phyloP scores from a whole-genome alignment of 2,888 invertebrate species.

The Eutolmus rufibarbis region DNA sequence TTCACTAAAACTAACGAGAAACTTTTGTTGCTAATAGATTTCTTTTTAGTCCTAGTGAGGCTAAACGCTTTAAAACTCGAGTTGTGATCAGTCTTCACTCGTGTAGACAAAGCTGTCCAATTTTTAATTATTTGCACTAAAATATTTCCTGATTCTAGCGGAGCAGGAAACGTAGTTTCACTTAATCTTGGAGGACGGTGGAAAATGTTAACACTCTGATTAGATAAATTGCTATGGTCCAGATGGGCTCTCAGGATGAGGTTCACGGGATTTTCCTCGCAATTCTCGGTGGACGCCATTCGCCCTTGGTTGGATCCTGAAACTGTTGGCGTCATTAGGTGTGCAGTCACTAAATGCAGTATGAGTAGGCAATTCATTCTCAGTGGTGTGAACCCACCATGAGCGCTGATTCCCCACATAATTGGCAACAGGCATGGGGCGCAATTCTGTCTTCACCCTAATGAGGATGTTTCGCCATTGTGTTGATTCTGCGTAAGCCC shows the following conservation, averaged over 20 bases:
- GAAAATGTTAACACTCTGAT: slow-evolving; percentile 41
- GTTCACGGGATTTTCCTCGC: neutral
- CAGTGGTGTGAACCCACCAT: neutral
- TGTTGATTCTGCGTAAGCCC: neutral
- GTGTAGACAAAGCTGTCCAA: neutral
- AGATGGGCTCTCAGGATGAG: neutral
- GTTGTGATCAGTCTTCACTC: neutral
- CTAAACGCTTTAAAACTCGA: neutral
- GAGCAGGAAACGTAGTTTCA: neutral
- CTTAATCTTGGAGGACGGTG: slow-evolving; percentile 38
- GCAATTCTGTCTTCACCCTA: neutral
- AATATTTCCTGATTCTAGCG: neutral
- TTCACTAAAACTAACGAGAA: slow-evolving; percentile 49
- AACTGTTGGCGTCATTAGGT: slow-evolving; percentile 3
- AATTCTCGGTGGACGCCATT: neutral
- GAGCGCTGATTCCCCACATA: slow-evolving; percentile 1
- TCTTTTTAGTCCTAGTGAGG: slow-evolving; percentile 40
- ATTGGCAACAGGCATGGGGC: slow-evolving; percentile 22
- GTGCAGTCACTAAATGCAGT: neutral
- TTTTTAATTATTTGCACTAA: slow-evolving; percentile 22
- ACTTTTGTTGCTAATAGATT: slow-evolving; percentile 40
- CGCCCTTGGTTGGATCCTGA: neutral
- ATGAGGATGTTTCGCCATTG: slow-evolving; percentile 1
- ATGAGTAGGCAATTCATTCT: slow-evolving; percentile 30
- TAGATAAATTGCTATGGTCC: neutral